Conservation (phyloP, 2,113 vertebrate genomes). For the Pionites leucogaster region DNA sequence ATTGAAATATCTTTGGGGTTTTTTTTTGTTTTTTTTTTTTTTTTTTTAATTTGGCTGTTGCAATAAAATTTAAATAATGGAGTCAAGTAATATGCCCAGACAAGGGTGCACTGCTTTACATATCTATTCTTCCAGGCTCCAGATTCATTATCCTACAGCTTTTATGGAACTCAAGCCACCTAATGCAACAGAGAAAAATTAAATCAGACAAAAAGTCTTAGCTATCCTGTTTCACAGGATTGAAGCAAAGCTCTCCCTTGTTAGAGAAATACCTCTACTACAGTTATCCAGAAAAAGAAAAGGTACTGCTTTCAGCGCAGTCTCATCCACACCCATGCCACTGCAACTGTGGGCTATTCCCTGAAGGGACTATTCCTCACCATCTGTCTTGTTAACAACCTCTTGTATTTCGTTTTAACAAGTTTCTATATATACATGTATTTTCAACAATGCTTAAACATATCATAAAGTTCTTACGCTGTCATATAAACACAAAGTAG, state of each 20-base stretch:
- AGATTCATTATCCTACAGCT: neutral
- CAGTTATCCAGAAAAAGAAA: neutral
- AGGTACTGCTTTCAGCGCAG: neutral
- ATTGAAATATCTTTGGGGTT: neutral
- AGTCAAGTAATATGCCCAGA: neutral
- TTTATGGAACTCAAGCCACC: neutral
- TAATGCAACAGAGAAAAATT: neutral
- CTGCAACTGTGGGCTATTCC: neutral
- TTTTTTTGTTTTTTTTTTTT: neutral
- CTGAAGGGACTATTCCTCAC: neutral
- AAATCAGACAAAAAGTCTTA: neutral
- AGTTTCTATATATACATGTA: neutral
- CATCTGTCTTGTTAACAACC: neutral
- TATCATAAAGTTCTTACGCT: neutral
- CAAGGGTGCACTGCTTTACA: accelerated
- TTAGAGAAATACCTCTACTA: neutral
- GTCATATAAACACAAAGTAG: neutral
- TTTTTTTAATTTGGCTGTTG: neutral
- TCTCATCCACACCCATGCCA: neutral
- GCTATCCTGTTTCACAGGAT: neutral
- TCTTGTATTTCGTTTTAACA: neutral
- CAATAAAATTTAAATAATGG: neutral
- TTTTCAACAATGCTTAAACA: neutral
- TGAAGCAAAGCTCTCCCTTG: neutral
- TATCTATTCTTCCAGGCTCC: neutral